phyloP scores from a whole-genome alignment of 2,797 vertebrate genomes.

The Pangasius sanitwongsei region DNA sequence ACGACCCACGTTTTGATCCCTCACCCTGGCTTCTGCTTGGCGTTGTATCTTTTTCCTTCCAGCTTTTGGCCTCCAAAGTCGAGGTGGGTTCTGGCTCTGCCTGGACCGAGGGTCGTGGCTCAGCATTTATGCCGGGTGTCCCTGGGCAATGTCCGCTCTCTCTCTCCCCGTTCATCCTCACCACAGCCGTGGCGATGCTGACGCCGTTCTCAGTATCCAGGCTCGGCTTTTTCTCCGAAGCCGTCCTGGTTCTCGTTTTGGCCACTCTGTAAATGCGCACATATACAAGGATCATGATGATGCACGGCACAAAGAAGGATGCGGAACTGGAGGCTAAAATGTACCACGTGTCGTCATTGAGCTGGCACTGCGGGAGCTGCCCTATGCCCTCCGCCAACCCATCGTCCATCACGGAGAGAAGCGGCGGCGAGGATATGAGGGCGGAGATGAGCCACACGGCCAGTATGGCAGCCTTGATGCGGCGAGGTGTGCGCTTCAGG shows the following conservation, averaged over 20 bases:
- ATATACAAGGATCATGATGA: constrained; percentile 94
- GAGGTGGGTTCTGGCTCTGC: constrained; percentile 32
- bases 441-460: constrained; percentile 88
- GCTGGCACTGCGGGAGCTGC: constrained; percentile 71
- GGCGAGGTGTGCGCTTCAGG: constrained; percentile 76
- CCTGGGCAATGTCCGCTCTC: constrained; percentile 47
- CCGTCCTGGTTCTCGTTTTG: constrained; percentile 72
- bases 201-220: constrained; percentile 9
- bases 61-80: not conserved
- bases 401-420: constrained; percentile 76
- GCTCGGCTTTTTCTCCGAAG: constrained; percentile 52
- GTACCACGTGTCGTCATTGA: constrained; percentile 88
- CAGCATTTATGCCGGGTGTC: constrained; percentile 21
- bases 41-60: constrained; percentile 30
- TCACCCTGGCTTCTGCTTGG: constrained; percentile 38
- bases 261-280: constrained; percentile 88
- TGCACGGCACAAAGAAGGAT: constrained; percentile 89
- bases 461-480: constrained; percentile 84
- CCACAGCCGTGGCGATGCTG: constrained; percentile 4
- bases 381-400: not conserved
- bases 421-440: constrained; percentile 85
- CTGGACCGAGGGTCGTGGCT: constrained; percentile 6
- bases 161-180: constrained; percentile 13
- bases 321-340: constrained; percentile 87
- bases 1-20: constrained; percentile 23